A percentile compares a stretch with the other conserved stretches of the same genome.
These are phyloP conservation scores for Hypanus sabinus DNA, from an alignment of 2,113 vertebrate genomes.

Conservation along the genomic window DNA sequence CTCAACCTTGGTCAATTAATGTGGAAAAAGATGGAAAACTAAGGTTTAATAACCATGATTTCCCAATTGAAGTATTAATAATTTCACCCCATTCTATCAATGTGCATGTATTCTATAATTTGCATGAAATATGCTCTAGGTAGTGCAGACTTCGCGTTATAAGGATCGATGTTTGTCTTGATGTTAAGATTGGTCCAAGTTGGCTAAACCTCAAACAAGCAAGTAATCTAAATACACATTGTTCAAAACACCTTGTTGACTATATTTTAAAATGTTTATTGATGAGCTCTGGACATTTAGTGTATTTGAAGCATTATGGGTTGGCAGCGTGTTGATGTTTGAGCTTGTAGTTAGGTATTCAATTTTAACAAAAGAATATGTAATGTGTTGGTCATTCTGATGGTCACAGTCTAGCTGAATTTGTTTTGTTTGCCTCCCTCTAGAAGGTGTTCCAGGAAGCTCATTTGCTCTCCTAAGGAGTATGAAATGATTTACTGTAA, in stretches of 20 bases:
- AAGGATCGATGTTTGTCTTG: not conserved
- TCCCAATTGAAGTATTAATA: not conserved
- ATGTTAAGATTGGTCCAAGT: not conserved
- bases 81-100: not conserved
- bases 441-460: not conserved
- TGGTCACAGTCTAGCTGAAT: not conserved
- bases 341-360: not conserved
- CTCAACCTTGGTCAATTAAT: not conserved
- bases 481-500: not conserved
- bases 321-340: not conserved
- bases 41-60: not conserved
- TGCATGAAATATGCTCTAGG: not conserved
- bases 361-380: not conserved
- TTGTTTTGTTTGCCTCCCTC: not conserved
- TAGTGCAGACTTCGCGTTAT: not conserved
- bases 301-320: not conserved
- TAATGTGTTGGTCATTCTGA: not conserved
- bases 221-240: not conserved
- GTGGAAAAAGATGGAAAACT: not conserved
- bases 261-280: not conserved
- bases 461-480: constrained; percentile 4
- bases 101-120: not conserved
- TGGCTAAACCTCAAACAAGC: not conserved
- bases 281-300: not conserved
- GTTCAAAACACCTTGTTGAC: not conserved